These are phyloP conservation scores for Antheraea pernyi DNA, from an alignment of 1,140 invertebrate genomes.

Conservation along the genomic window DNA sequence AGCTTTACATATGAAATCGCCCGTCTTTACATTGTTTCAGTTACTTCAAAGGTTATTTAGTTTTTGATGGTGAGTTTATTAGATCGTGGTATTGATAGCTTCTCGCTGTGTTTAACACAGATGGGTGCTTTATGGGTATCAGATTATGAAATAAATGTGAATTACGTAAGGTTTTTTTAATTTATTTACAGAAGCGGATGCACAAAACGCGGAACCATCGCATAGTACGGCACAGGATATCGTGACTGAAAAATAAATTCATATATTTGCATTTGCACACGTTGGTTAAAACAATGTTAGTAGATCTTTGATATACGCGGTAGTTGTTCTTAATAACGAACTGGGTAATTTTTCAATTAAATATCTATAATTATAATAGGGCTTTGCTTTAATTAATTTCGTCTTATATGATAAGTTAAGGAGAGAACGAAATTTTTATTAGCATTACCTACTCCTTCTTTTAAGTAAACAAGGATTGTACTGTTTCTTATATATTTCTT, in stretches of 20 bases:
- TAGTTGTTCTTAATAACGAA: not conserved
- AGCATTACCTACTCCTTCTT: not conserved
- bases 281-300: conserved; percentile 34
- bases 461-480: no score
- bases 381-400: not conserved
- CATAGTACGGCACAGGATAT: conserved; percentile 53
- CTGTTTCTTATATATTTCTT: no score
- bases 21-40: conserved; percentile 71
- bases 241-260: conserved; percentile 39
- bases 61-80: conserved; percentile 52
- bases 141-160: not conserved
- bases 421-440: not conserved
- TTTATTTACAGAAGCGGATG: conserved; percentile 62
- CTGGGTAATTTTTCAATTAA: no score
- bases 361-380: not conserved
- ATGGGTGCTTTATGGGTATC: conserved; percentile 10
- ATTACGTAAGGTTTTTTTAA: conserved; percentile 21
- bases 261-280: conserved; percentile 5
- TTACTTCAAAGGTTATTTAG: conserved; percentile 70
- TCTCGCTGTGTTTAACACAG: conserved; percentile 6
- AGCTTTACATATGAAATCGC: conserved; percentile 7
- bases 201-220: conserved; percentile 53
- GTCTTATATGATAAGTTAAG: not conserved
- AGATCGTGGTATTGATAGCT: conserved; percentile 18
- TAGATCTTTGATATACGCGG: conserved; percentile 23